Percentiles rank a stretch among this genome's conserved stretches.
phyloP scores from a whole-genome alignment of 2,888 invertebrate species.

The Melieria omissa region DNA sequence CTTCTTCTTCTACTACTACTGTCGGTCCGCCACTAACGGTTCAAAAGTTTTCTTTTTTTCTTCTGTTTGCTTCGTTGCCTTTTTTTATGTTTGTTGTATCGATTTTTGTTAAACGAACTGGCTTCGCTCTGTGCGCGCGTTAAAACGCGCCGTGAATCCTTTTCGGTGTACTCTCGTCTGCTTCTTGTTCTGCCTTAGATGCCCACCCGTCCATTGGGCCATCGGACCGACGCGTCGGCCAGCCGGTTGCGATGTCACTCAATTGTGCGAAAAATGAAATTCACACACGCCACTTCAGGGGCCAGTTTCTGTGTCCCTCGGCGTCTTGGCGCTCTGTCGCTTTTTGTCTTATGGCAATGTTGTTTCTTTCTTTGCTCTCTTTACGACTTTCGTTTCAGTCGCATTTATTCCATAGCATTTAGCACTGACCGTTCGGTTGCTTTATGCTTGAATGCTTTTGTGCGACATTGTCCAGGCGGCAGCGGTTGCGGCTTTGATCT shows the following conservation, averaged over 20 bases:
- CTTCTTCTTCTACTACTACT: no score
- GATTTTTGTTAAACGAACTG: background rate
- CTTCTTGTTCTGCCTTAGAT: no score
- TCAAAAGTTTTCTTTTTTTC: slow-evolving; percentile 22
- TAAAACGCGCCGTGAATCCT: slow-evolving; percentile 3
- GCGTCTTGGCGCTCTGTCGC: no score
- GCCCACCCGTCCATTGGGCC: no score
- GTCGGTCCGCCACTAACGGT: background rate
- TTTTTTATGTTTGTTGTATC: no score
- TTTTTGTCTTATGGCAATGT: background rate
- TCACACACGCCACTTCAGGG: slow-evolving; percentile 30
- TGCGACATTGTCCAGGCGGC: background rate
- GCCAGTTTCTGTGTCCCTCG: no score
- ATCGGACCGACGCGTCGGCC: background rate
- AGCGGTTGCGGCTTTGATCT: background rate
- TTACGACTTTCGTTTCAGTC: slow-evolving; percentile 1
- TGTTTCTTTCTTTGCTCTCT: background rate
- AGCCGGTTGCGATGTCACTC: slow-evolving; percentile 18
- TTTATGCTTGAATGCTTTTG: background rate
- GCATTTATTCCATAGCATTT: background rate
- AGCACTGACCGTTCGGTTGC: background rate
- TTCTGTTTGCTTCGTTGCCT: slow-evolving; percentile 3
- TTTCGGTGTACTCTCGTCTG: slow-evolving; percentile 1
- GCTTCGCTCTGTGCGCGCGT: slow-evolving; percentile 1
- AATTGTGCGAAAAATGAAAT: slow-evolving; percentile 31